Percentiles rank a stretch among this genome's conserved stretches.
phyloP scores from a whole-genome alignment of 2,113 vertebrate species.

The Phodopus roborovskii region DNA sequence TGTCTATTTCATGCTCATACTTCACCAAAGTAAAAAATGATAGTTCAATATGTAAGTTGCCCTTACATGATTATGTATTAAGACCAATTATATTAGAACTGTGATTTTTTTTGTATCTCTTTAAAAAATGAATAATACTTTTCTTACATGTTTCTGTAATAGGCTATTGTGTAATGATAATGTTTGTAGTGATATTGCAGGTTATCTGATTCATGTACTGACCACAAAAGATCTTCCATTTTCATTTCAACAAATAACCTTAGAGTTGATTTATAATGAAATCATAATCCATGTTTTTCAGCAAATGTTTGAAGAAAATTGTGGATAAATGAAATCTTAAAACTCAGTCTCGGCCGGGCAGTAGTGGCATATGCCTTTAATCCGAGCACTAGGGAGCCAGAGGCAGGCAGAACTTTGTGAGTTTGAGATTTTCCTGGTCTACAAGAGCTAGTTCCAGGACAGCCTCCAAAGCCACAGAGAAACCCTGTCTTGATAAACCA shows the following conservation, averaged over 20 bases:
- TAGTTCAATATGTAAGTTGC: constrained; percentile 65
- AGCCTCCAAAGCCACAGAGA: too few relatives aligned
- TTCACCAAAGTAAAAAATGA: constrained; percentile 67
- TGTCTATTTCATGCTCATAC: constrained; percentile 60
- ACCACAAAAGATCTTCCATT: constrained; percentile 53
- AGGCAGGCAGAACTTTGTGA: too few relatives aligned
- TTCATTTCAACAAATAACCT: constrained; percentile 49
- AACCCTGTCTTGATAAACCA: too few relatives aligned
- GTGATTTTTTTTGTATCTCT: constrained; percentile 59
- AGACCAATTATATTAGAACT: constrained; percentile 64
- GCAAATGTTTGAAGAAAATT: background rate
- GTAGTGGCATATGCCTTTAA: too few relatives aligned
- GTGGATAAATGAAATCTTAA: background rate
- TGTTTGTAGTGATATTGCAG: background rate
- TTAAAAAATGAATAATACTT: background rate
- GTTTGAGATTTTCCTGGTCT: too few relatives aligned
- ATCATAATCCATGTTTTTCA: background rate
- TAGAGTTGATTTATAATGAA: background rate
- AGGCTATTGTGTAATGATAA: background rate
- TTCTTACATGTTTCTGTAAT: background rate
- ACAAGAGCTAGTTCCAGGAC: too few relatives aligned
- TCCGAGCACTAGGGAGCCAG: too few relatives aligned
- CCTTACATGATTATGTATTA: constrained; percentile 62
- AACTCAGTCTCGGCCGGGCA: background rate
- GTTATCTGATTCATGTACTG: background rate